A percentile compares a stretch with the other conserved stretches of the same genome.
Evolutionary conservation across 2,113 vertebrate species (phyloP).

Genomic region (Pseudorhombus dupliciocellatus): DNA sequence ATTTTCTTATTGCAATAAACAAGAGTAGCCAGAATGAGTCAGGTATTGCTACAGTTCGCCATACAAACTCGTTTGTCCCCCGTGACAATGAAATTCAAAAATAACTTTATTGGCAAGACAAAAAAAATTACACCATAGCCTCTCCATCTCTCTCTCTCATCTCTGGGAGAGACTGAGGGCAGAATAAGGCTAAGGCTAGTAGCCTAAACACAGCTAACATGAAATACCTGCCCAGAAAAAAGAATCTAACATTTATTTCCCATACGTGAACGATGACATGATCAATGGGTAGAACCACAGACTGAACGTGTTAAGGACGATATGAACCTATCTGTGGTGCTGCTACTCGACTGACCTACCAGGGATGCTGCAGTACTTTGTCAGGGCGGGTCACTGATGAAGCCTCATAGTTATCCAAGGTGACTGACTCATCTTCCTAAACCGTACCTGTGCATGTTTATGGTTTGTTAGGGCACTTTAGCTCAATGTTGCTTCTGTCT

Average conservation of each 20-base stretch:
- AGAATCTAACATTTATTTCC: slow-evolving; percentile 76
- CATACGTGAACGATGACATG: slow-evolving; percentile 72
- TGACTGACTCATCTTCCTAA: slow-evolving; percentile 27
- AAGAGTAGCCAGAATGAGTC: slow-evolving; percentile 84
- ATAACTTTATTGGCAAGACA: slow-evolving; percentile 84
- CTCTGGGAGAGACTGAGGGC: slow-evolving; percentile 73
- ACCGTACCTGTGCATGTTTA: slow-evolving; percentile 44
- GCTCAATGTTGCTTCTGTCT: slow-evolving; percentile 51
- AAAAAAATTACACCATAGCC: slow-evolving; percentile 74
- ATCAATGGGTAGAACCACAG: slow-evolving; percentile 60
- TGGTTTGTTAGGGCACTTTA: slow-evolving; percentile 64
- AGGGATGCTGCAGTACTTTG: slow-evolving; percentile 43
- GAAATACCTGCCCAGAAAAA: slow-evolving; percentile 79
- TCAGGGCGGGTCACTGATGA: slow-evolving; percentile 35
- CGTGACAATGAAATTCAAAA: slow-evolving; percentile 82
- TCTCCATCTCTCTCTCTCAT: slow-evolving; percentile 63
- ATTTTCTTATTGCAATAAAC: slow-evolving; percentile 87
- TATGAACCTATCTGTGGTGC: slow-evolving; percentile 51
- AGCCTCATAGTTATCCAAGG: slow-evolving; percentile 26
- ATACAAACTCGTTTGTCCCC: slow-evolving; percentile 79
- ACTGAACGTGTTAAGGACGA: slow-evolving; percentile 56
- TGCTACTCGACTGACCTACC: slow-evolving; percentile 56
- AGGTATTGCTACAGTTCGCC: slow-evolving; percentile 85
- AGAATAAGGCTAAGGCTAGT: slow-evolving; percentile 84
- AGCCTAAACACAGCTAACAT: slow-evolving; percentile 83